Evolutionary conservation across 2,113 vertebrate species (phyloP), one percentile per base, ranked within the genome.

Genomic region (Rhea americana): DNA sequence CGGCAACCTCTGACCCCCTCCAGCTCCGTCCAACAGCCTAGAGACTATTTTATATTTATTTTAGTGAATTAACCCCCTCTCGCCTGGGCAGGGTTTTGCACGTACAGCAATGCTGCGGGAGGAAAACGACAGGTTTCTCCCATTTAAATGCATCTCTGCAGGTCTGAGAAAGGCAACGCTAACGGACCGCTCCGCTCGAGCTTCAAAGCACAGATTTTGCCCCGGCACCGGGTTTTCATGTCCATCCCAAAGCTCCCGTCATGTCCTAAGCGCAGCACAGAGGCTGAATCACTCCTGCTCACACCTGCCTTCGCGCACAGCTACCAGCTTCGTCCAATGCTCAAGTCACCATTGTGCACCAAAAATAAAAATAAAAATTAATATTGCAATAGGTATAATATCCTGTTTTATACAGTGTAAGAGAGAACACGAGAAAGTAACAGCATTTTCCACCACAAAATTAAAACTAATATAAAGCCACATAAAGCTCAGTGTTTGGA

Each of bases 11-110:
- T 99, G 99, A 99, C 98, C 98, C 94, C 97, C 97, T 97, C 98
- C 97, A 98, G 99, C 98, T 97, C 98, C 97, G 98, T 98, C 98
- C 98, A 98, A 99, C 98, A 99, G 98, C 98, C 98, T 96, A 98
- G 97, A 98, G 97, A 97, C 98, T 97, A 98, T 98, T 98, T 98
- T 98, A 97, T 98, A 98, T 98, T 98, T 98, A 98, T 98, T 98
- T 98, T 98, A 99, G 98, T 98, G 98, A 97, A 98, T 98, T 98
- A 98, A 98, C 98, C 97, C 98, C 94, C 96, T 98, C 98, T 97
- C 97, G 97, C 93, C 98, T 93, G 94, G 86, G 63, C 78, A 28
- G 70, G 3, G 71, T 82, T 97, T 95, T 95, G 84, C 95, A 94
- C 97, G 55, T 70, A 91, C 88, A 79, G 81, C 79, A 68, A 84